These are phyloP conservation scores for Lanistes nyassanus DNA, from an alignment of 1,140 invertebrate genomes.

Conservation along the genomic window DNA sequence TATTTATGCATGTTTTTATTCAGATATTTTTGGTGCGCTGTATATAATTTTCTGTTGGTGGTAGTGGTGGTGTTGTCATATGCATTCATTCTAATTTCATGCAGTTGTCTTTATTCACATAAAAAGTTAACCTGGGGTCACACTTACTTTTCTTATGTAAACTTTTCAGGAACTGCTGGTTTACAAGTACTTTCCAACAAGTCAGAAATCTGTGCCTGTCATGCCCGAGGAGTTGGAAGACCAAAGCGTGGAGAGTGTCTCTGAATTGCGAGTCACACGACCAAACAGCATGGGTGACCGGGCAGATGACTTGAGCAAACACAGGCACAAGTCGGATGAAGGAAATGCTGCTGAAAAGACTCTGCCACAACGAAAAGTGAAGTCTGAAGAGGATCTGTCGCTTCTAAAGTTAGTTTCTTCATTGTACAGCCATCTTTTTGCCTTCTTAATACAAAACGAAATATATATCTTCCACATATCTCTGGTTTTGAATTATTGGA, in stretches of 20 bases:
- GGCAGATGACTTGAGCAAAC: slow-evolving; percentile 28
- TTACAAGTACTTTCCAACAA: slow-evolving; percentile 66
- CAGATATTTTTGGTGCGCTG: background rate
- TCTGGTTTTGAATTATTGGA: background rate
- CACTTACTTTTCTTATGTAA: background rate
- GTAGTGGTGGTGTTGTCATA: too few relatives aligned
- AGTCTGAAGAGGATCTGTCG: slow-evolving; percentile 48
- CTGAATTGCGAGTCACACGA: too few relatives aligned
- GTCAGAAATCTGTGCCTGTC: slow-evolving; percentile 9
- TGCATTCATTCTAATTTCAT: background rate
- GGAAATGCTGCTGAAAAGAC: slow-evolving; percentile 35
- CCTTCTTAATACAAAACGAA: background rate
- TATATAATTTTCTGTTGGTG: background rate
- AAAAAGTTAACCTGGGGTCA: background rate
- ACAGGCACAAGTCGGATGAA: slow-evolving; percentile 36
- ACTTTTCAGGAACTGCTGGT: slow-evolving; percentile 72
- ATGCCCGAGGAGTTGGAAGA: background rate
- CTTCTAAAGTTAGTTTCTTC: background rate
- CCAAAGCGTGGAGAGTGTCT: too few relatives aligned
- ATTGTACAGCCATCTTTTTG: background rate
- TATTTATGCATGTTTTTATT: background rate
- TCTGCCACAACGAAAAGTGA: slow-evolving; percentile 27
- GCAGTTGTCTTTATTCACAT: background rate
- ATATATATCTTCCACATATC: background rate
- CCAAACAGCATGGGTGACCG: slow-evolving; percentile 2